Base-by-base conservation (phyloP, 2,888 invertebrate species). In the Phymatocera aterrima region DNA sequence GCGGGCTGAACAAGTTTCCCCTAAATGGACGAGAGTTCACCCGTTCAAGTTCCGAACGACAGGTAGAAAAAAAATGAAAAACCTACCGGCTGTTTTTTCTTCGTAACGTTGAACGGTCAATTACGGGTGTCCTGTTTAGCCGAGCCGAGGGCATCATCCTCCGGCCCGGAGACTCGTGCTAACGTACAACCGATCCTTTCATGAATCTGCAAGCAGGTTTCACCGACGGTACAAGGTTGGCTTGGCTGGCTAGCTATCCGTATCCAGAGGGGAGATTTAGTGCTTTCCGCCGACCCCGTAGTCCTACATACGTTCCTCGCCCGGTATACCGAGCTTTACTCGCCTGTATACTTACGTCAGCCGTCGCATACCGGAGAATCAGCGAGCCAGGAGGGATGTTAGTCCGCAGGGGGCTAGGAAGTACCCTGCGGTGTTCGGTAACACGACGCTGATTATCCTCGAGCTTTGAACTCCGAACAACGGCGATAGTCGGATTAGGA, bases 141-240 rank as follows among this genome's bases (percentile, higher is more conserved):
- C n/a, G n/a, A n/a, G n/a, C 64, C 15, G 21, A 37, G 37, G 37
- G 64, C 64, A 64, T 37, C 37, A 64, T 64, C 64, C 64, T 18
- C n/a, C 64, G 37, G 37, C 37, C 64, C 64, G 64, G 37, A 37
- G 3, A 64, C 64, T 12, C 34, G 34, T 18, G 64, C 64, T 18
- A 64, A 64, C 64, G 64, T 64, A 64, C 8, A 57, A 24, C 46
- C 21, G 46, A 68, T 68, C 40, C 68, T 28, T 68, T 46, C 68
- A 68, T 68, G 46, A 68, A 68, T 68, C 43, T 68, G 40, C 43
- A 68, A 40, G 46, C 28, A 46, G 68, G n/a, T 68, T 68, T 68
- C 43, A 46, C 68, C n/a, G 15, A 43, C 24, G 68, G 43, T 28
- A 43, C 24, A 68, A 68, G 46, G 46, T 46, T 28, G 68, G 15